A percentile compares a stretch with the other conserved stretches of the same genome.
Evolutionary conservation across 2,113 vertebrate genomes (phyloP).

Genomic region (Capricornis sumatraensis): DNA sequence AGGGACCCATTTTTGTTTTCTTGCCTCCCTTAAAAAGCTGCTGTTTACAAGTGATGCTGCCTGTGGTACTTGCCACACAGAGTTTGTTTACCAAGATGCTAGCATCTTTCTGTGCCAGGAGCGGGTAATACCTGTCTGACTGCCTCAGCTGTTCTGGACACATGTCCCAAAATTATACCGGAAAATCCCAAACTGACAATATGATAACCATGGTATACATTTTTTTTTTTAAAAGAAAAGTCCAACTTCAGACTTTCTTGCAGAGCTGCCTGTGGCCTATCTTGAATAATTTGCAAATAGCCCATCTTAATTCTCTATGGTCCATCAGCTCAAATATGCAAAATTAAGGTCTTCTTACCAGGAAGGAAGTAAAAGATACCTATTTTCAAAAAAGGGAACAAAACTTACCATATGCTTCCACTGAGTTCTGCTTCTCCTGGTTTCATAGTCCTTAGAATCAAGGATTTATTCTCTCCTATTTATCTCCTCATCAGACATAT

Average conservation of each 20-base stretch:
- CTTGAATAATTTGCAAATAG: neutral
- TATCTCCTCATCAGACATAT: neutral
- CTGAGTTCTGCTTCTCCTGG: neutral
- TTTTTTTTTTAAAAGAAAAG: neutral
- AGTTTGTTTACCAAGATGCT: constrained; percentile 49
- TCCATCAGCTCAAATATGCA: neutral
- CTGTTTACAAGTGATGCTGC: constrained; percentile 42
- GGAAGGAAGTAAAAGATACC: neutral
- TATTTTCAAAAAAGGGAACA: neutral
- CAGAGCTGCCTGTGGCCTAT: neutral
- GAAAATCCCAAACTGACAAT: constrained; percentile 7
- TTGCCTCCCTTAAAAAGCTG: constrained; percentile 50
- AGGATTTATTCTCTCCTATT: neutral
- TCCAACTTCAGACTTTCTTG: neutral
- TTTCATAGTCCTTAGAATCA: neutral
- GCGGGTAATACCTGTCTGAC: constrained; percentile 49
- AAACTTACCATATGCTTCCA: neutral
- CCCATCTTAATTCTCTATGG: neutral
- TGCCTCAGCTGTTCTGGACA: constrained; percentile 48
- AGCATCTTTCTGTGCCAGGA: constrained; percentile 21
- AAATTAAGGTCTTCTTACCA: neutral
- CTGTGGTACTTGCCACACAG: constrained; percentile 21
- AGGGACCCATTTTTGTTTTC: constrained; percentile 41
- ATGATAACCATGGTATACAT: neutral
- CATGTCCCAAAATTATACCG: constrained; percentile 27